Percentiles rank a stretch among this genome's conserved stretches.
These are phyloP conservation scores for Pygocentrus nattereri DNA, from an alignment of 2,797 vertebrate genomes.

Conservation along the genomic window DNA sequence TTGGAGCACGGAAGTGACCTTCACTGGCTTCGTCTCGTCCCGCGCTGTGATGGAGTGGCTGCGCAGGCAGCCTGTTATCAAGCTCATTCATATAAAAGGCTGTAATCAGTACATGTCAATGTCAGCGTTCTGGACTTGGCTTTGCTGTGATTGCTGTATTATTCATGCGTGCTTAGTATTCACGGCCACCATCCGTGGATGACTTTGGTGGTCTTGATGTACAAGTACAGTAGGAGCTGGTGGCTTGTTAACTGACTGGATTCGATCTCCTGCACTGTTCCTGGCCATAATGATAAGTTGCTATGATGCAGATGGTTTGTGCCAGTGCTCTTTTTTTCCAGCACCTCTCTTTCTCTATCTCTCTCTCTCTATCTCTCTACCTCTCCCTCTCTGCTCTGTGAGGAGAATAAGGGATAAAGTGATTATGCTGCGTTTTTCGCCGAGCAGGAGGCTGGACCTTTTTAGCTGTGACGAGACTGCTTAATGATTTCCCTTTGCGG, in stretches of 20 bases:
- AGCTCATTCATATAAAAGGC: background rate
- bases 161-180: conserved; percentile 8
- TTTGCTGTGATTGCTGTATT: conserved; percentile 7
- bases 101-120: conserved; percentile 28
- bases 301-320: conserved; percentile 42
- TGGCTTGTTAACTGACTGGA: background rate
- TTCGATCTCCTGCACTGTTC: conserved; percentile 36
- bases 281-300: conserved; percentile 21
- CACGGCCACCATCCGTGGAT: background rate
- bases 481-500: conserved; percentile 64
- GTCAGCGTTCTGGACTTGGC: background rate
- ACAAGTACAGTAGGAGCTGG: too few species aligned
- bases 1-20: conserved; percentile 48
- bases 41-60: conserved; percentile 34
- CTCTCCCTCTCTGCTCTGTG: conserved; percentile 40
- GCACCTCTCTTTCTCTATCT: conserved; percentile 1
- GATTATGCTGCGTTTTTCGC: conserved; percentile 62
- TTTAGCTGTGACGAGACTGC: conserved; percentile 63
- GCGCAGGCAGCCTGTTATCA: conserved; percentile 53
- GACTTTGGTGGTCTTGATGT: background rate
- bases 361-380: background rate
- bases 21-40: conserved; percentile 23
- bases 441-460: conserved; percentile 46
- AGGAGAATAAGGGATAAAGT: conserved; percentile 57
- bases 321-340: background rate